Conservation (phyloP, 2,888 invertebrate species). For the Pardosa pseudoannulata region DNA sequence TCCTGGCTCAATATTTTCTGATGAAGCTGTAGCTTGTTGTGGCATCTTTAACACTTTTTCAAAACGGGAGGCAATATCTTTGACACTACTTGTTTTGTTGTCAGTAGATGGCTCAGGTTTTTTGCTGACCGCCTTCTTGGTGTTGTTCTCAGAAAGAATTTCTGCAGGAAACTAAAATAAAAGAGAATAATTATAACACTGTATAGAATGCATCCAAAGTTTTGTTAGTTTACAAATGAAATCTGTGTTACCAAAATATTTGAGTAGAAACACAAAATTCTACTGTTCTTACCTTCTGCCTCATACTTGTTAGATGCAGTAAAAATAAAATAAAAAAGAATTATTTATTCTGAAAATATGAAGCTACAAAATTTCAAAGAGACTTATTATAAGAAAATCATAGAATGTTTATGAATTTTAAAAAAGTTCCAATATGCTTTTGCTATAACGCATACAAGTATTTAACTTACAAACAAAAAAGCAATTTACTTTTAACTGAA, state of each 20-base stretch:
- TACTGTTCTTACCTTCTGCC: neutral
- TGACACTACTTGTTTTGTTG: constrained; percentile 79
- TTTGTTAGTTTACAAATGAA: neutral
- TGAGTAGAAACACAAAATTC: neutral
- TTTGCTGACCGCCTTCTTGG: too few species aligned
- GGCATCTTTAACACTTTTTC: constrained; percentile 79
- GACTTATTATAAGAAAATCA: too few species aligned
- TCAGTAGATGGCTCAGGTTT: neutral
- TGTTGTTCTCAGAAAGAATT: constrained; percentile 57
- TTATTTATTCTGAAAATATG: too few species aligned
- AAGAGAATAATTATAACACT: neutral
- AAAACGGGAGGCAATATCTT: constrained; percentile 89
- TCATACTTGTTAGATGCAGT: neutral
- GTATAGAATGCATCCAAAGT: neutral
- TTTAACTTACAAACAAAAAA: too few species aligned
- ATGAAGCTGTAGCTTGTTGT: neutral
- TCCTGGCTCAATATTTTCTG: constrained; percentile 39
- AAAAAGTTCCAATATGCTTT: too few species aligned
- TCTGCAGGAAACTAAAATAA: constrained; percentile 53
- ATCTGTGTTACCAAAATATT: neutral
- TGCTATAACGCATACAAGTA: too few species aligned
- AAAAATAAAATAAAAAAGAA: neutral
- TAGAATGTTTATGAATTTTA: too few species aligned
- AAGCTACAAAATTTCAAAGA: too few species aligned
- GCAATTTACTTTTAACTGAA: too few species aligned